A percentile compares a stretch with the other conserved stretches of the same genome.
Evolutionary conservation across 1,140 invertebrate genomes (phyloP).

Genomic region (Aphelenchoides besseyi): DNA sequence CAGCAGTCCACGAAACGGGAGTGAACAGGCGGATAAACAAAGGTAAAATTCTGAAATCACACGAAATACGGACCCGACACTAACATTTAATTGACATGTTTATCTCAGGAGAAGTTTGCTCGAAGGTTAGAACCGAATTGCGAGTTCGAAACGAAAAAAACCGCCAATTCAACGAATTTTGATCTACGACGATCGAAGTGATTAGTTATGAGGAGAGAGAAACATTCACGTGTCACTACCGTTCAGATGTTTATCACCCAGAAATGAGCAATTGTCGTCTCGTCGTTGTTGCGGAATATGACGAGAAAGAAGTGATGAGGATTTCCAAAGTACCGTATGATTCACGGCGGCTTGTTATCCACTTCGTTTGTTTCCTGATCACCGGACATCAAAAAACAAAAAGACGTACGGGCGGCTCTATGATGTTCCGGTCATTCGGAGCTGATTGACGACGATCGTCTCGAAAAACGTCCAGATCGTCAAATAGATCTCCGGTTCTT

Average conservation of each 20-base stretch:
- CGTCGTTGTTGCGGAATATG: too few relatives aligned
- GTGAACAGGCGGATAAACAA: not conserved
- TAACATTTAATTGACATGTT: too few relatives aligned
- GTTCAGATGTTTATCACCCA: not conserved
- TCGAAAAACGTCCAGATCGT: too few relatives aligned
- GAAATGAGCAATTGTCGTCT: not conserved
- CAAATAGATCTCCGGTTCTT: too few relatives aligned
- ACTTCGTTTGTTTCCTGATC: not conserved
- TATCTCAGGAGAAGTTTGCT: too few relatives aligned
- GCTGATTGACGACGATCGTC: too few relatives aligned
- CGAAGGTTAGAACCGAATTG: too few relatives aligned
- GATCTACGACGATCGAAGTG: not conserved
- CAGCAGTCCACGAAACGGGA: not conserved
- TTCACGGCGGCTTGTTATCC: not conserved
- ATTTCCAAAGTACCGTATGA: too few relatives aligned
- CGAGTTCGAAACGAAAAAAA: not conserved
- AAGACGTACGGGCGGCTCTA: too few relatives aligned
- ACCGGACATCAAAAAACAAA: too few relatives aligned
- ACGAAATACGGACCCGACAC: too few relatives aligned
- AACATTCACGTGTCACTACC: not conserved
- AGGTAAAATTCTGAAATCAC: not conserved
- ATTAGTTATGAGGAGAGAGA: not conserved
- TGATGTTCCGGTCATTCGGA: not conserved
- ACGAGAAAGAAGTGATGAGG: too few relatives aligned
- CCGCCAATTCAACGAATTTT: not conserved